Conservation (phyloP, 2,113 vertebrate genomes). For the Gallinago undulata region DNA sequence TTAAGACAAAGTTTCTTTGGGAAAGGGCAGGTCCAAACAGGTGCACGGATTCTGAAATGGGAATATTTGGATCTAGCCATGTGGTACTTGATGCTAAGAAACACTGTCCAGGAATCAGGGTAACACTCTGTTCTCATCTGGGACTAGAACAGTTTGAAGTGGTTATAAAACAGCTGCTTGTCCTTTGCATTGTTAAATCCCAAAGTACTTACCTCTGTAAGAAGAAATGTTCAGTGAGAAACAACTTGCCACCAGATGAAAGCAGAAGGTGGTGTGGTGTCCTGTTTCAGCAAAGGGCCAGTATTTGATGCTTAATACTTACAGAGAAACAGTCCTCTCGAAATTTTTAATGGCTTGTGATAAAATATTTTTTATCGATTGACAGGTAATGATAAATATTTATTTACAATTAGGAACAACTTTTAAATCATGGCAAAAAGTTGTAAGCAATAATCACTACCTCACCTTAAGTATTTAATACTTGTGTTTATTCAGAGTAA, state of each 20-base stretch:
- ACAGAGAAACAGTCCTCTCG: background rate
- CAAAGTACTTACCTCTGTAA: background rate
- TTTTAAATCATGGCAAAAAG: background rate
- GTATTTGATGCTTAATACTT: background rate
- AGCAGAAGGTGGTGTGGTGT: background rate
- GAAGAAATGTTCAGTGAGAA: background rate
- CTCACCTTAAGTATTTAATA: background rate
- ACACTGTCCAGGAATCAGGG: background rate
- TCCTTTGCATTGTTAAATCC: background rate
- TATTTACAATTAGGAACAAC: background rate
- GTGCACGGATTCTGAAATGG: conserved; percentile 38
- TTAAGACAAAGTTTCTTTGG: conserved; percentile 15
- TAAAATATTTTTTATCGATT: background rate
- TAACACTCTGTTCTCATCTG: background rate
- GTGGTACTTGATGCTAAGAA: background rate
- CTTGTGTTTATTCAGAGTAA: background rate
- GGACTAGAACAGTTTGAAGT: background rate
- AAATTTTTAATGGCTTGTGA: background rate
- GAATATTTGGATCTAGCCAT: background rate
- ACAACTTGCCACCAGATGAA: background rate
- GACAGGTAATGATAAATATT: background rate
- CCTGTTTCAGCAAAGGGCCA: background rate
- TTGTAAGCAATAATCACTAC: background rate
- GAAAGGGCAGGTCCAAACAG: conserved; percentile 62
- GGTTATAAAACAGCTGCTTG: conserved; percentile 7